A percentile compares a stretch with the other conserved stretches of the same genome.
Evolutionary conservation across 2,113 vertebrate species (phyloP).

Genomic region (Cavia porcellus): DNA sequence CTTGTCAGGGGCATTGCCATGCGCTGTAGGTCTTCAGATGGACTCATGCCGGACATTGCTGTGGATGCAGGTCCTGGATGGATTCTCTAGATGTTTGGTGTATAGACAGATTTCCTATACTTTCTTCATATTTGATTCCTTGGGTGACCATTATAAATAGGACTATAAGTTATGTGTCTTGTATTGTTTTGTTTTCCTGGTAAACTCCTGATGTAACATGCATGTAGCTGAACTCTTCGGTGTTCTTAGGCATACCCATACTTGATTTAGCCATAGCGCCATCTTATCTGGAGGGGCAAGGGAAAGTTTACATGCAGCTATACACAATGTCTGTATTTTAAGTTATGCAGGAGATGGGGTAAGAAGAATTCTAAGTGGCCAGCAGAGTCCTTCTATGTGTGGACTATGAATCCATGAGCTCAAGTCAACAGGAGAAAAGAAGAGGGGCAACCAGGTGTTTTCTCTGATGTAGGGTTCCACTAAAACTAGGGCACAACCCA

Average conservation of each 20-base stretch:
- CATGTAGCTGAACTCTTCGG: not conserved
- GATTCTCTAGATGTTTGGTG: too few species aligned
- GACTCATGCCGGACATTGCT: too few species aligned
- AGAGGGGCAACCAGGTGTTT: not conserved
- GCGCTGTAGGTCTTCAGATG: too few species aligned
- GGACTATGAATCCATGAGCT: not conserved
- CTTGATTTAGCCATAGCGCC: not conserved
- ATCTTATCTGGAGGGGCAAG: not conserved
- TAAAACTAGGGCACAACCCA: not conserved
- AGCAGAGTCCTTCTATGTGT: not conserved
- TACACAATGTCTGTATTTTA: not conserved
- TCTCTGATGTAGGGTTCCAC: fast-evolving
- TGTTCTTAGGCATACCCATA: not conserved
- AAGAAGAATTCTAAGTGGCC: not conserved
- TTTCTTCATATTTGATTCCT: too few species aligned
- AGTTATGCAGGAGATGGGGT: not conserved
- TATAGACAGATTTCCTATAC: too few species aligned
- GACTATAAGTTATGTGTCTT: too few species aligned
- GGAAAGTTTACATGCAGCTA: not conserved
- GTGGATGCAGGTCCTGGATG: too few species aligned
- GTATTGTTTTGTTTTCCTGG: too few species aligned
- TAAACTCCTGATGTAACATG: too few species aligned
- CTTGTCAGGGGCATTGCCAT: too few species aligned
- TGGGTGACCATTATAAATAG: too few species aligned
- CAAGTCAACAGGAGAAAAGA: not conserved